Base-by-base conservation (phyloP, 2,888 invertebrate species). In the Tipula unca region DNA sequence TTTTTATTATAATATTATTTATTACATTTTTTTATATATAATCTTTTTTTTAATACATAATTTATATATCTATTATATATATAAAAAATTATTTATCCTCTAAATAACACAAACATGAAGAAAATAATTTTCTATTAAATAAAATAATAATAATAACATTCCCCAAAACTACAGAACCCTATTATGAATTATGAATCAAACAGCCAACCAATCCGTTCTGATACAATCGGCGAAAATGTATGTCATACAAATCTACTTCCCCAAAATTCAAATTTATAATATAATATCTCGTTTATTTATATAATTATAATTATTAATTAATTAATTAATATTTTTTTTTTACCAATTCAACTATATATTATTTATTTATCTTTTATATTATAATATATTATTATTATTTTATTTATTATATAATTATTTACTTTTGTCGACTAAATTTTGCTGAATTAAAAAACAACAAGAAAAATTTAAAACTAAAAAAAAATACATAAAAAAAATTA, bases 131-230 rank as follows among this genome's bases (percentile, higher is more conserved):
- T 69, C 69, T 69, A 69, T 69, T 69, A 25, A 69, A 69, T 69
- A 69, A 69, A 69, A 69, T 69, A 69, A 69, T 69, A 69, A 69
- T 69, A 69, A 69, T 69, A 69, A 69, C 69, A 69, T 69, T 69
- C 69, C 69, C 69, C 69, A n/a, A n/a, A n/a, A n/a, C n/a, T n/a
- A n/a, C 17, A 48, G 17, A 48, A 48, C 13, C 3, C 5, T 48
- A 48, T 48, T 48, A 69, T 69, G 25, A 69, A 69, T 69, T 69
- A 69, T 69, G 25, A 13, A 25, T 17, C 48, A 54, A 54, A 54
- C 10, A 13, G 25, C 69, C 25, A 69, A 25, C 25, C 10, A 20
- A 25, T 10, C 69, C 69, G 25, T 20, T 69, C 10, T 69, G 69
- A 10, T 6, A 32, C 32, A 32, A 32, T 48, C 48, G 48, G n/a